Evolutionary conservation across 2,113 vertebrate genomes (phyloP).

Genomic region (Dermatemys mawii): DNA sequence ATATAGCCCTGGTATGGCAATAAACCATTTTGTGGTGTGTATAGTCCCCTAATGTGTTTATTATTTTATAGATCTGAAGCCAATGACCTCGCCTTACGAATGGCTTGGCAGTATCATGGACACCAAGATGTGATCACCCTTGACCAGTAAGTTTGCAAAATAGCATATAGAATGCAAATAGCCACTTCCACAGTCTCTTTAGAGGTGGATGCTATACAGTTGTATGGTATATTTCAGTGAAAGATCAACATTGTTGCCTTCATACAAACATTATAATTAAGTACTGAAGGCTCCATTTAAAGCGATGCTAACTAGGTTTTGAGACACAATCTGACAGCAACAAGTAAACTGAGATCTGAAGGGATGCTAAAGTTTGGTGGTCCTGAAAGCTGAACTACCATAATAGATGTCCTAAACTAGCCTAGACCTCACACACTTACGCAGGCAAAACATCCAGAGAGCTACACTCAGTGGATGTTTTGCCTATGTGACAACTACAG

Average conservation of each 20-base stretch:
- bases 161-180: background rate
- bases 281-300: background rate
- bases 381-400: background rate
- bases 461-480: background rate
- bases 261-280: background rate
- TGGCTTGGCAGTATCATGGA: constrained; percentile 89
- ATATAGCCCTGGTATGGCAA: background rate
- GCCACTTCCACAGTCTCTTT: background rate
- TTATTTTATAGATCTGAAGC: constrained; percentile 89
- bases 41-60: background rate
- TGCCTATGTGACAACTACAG: background rate
- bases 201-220: background rate
- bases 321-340: background rate
- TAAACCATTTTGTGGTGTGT: background rate
- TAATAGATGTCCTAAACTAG: background rate
- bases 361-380: background rate
- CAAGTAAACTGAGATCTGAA: background rate
- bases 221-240: constrained; percentile 7
- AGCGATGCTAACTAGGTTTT: background rate
- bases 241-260: constrained; percentile 30
- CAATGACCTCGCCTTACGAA: constrained; percentile 94
- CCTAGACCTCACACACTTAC: background rate
- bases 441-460: background rate
- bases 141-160: constrained; percentile 87
- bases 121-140: constrained; percentile 93